A percentile compares a stretch with the other conserved stretches of the same genome.
Evolutionary conservation across 2,888 invertebrate genomes (phyloP).

Genomic region (Iselma pallidipennis): DNA sequence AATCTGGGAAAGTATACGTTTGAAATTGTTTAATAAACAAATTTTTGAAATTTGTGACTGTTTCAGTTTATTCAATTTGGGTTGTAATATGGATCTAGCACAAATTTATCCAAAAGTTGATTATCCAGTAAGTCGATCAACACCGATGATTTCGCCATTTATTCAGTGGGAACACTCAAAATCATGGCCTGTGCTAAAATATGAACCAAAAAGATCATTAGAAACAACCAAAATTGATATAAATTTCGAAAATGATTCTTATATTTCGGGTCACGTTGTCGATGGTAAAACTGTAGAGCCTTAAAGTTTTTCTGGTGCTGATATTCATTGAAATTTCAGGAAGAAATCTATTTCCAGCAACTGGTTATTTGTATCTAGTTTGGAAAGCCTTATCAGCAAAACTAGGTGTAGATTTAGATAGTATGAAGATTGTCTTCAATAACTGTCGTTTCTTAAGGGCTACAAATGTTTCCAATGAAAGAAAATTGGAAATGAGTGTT

Average conservation of each 20-base stretch:
- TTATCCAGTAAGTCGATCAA: constrained; percentile 77
- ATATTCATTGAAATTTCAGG: constrained; percentile 48
- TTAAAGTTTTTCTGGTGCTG: not conserved
- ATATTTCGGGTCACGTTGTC: constrained; percentile 78
- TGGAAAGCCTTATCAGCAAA: constrained; percentile 61
- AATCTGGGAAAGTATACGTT: constrained; percentile 8
- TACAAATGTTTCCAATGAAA: constrained; percentile 39
- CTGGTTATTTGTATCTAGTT: constrained; percentile 58
- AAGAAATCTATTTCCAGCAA: constrained; percentile 62
- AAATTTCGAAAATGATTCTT: constrained; percentile 45
- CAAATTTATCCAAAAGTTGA: constrained; percentile 75
- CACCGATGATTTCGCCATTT: constrained; percentile 63
- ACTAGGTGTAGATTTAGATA: constrained; percentile 45
- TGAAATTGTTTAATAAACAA: not conserved
- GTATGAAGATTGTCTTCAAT: constrained; percentile 62
- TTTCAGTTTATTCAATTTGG: constrained; percentile 74
- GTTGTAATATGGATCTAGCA: constrained; percentile 73
- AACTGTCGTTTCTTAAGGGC: constrained; percentile 64
- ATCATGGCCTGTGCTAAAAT: constrained; percentile 68
- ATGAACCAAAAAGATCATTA: constrained; percentile 24
- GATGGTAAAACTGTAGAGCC: constrained; percentile 64
- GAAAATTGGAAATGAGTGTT: constrained; percentile 34
- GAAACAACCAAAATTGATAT: constrained; percentile 56
- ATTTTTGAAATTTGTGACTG: not conserved
- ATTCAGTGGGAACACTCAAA: constrained; percentile 87